Base-by-base conservation (phyloP, 1,140 invertebrate genomes). In the Aphelenchoides besseyi region DNA sequence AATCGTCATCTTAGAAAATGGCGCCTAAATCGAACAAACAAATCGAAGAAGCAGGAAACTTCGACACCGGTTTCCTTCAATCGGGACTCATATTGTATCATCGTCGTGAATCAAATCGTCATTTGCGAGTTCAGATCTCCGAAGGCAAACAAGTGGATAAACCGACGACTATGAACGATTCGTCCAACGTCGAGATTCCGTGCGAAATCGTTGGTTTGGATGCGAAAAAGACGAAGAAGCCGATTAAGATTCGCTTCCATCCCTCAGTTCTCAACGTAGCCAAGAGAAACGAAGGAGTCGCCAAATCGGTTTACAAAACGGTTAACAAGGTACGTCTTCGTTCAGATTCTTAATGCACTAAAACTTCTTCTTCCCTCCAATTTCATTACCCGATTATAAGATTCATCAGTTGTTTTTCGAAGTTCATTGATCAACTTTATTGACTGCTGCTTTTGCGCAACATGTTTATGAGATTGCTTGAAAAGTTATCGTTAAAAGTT, bases 161-260 rank as follows among this genome's bases (percentile, higher is more conserved):
- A 23, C 55, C 55, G 26, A 23, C 32, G 12, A 8, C 18, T 33
- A 8, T 33, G 26, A 59, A 59, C 55, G 12, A 28, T 5, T 33
- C 5, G 5, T 8, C 5, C 5, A 18, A 59, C 55, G 55, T 8
- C 18, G 55, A 18, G 23, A 5, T 59, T 33, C 18, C 55, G 18
- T 59, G 55, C 55, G 55, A 59, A 23, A 59, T 59, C 55, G 18
- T 59, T 23, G 55, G 55, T 8, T 23, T 59, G 5, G 55, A 59
- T 23, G 5, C 5, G 5, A 59, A 59, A 33, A 59, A 59, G 18
- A 8, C 55, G 18, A 59, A 59, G 55, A 59, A 59, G 55, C 55
- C 55, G 18, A 18, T 59, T 5, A 59, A 59, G 55, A 59, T 59
- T 33, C 55, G 55, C 18, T 59, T 59, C 55, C 26, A 59, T 33